Conservation (phyloP, 2,113 vertebrate genomes). For the Oxyura jamaicensis region DNA sequence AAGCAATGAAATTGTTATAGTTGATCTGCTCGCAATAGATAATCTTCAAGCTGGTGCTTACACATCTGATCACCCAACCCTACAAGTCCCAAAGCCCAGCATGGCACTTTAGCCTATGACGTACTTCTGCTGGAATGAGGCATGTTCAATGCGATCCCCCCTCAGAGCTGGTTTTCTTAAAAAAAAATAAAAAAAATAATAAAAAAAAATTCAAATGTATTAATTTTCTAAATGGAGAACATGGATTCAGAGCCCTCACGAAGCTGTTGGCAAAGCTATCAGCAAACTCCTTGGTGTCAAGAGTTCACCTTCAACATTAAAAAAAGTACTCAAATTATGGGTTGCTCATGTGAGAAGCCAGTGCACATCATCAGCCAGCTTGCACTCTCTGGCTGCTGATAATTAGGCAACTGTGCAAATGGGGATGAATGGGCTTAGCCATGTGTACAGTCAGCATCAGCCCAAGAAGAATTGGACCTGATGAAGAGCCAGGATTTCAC, state of each 20-base stretch:
- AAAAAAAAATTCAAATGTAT: background rate
- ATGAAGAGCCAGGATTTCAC: background rate
- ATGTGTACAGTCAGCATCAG: background rate
- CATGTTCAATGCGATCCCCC: background rate
- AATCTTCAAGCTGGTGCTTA: background rate
- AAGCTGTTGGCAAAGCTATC: background rate
- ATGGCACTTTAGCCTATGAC: background rate
- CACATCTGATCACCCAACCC: too few species aligned
- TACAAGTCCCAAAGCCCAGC: background rate
- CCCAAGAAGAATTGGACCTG: background rate
- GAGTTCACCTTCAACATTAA: background rate
- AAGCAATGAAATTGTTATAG: background rate
- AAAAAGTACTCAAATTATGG: background rate
- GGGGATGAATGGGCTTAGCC: background rate
- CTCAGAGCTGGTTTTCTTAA: background rate
- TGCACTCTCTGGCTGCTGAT: background rate
- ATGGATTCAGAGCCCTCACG: background rate
- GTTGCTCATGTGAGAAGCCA: background rate
- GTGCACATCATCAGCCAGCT: background rate
- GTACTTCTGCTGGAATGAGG: background rate
- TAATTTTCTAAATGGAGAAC: background rate
- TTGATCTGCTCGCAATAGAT: background rate
- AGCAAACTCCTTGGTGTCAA: background rate
- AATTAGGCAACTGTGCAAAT: fast-evolving
- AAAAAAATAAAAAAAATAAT: background rate